A percentile compares a stretch with the other conserved stretches of the same genome.
Conservation (phyloP, 2,888 invertebrate species). For the Brachypalpus laphriformis region DNA sequence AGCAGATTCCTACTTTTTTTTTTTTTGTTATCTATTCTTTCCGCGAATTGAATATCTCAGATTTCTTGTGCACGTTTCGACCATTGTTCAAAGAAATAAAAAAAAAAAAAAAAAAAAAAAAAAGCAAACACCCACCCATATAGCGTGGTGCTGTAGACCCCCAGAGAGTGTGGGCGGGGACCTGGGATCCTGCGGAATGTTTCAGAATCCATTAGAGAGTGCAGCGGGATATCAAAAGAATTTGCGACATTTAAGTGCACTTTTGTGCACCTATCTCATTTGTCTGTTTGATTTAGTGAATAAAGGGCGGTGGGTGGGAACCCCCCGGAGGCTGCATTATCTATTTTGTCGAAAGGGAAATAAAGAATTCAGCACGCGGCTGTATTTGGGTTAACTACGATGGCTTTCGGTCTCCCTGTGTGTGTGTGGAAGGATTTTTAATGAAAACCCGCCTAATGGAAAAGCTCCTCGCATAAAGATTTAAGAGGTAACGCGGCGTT, state of each 20-base stretch:
- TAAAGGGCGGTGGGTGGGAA: conserved; percentile 17
- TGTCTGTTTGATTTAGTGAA: conserved; percentile 73
- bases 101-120: not conserved
- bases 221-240: conserved; percentile 74
- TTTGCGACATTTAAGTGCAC: conserved; percentile 74
- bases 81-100: conserved; percentile 32
- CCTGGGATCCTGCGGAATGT: conserved; percentile 51
- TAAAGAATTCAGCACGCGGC: conserved; percentile 1
- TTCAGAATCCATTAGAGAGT: conserved; percentile 71
- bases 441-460: conserved; percentile 47
- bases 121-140: conserved; percentile 10
- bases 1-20: conserved; percentile 31
- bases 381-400: conserved; percentile 65
- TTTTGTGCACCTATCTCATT: conserved; percentile 73
- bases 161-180: conserved; percentile 11
- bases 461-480: conserved; percentile 7
- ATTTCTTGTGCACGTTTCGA: conserved; percentile 63
- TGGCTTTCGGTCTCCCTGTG: not conserved
- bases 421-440: not conserved
- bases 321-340: conserved; percentile 26
- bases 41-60: conserved; percentile 60
- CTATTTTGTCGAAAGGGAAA: conserved; percentile 18
- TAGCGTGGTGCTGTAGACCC: not conserved
- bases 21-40: conserved; percentile 38
- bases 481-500: not conserved